These are phyloP conservation scores for Antennarius striatus DNA, from an alignment of 2,113 vertebrate genomes.

Conservation along the genomic window DNA sequence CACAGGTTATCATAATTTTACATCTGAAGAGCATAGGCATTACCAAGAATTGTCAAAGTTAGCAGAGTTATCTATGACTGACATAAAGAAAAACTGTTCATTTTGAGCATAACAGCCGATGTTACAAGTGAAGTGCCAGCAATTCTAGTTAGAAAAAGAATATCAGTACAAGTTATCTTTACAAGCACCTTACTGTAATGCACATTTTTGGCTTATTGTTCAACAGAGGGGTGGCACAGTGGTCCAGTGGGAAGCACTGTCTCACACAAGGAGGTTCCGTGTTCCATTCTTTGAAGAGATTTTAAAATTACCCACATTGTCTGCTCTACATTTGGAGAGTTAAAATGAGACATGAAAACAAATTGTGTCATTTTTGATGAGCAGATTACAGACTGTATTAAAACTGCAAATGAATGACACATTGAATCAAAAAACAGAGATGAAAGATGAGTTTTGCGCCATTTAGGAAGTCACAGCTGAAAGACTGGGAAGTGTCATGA, in stretches of 20 bases:
- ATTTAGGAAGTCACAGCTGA: constrained; percentile 29
- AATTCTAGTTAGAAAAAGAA: no score
- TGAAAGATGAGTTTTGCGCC: constrained; percentile 14
- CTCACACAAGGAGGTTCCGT: no score
- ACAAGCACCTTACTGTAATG: no score
- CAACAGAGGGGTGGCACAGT: no score
- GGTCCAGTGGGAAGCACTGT: no score
- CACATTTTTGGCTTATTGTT: no score
- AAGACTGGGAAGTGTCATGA: constrained; percentile 16
- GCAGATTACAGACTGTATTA: constrained; percentile 7
- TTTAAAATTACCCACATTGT: neutral
- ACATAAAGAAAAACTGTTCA: no score
- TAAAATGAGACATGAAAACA: constrained; percentile 4
- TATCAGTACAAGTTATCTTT: no score
- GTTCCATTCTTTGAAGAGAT: neutral
- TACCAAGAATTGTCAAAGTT: no score
- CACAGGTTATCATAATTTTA: constrained; percentile 9
- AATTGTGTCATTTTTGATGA: constrained; percentile 14
- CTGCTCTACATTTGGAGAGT: constrained; percentile 18
- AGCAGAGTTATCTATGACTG: constrained; percentile 11
- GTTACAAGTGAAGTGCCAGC: no score
- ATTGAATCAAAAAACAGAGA: constrained; percentile 15
- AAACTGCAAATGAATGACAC: constrained; percentile 19
- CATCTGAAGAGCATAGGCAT: neutral
- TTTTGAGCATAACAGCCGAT: no score